These are phyloP conservation scores for Ricordea florida DNA, from an alignment of 92 coral and sea anemone species.

Conservation along the genomic window DNA sequence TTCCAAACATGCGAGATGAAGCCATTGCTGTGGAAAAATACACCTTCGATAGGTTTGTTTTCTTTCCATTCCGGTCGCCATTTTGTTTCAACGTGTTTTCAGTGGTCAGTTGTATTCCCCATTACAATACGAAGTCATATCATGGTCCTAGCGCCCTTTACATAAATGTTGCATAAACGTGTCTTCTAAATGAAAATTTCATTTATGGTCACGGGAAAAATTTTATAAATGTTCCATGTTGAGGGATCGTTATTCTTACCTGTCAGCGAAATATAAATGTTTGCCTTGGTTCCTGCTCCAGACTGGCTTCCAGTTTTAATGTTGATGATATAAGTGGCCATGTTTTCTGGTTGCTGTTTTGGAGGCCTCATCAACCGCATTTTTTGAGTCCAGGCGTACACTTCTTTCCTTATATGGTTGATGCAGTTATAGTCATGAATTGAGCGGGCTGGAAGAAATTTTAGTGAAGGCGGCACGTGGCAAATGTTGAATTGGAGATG, in stretches of 20 bases:
- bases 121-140: no score
- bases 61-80: neutral
- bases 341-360: conserved; percentile 10
- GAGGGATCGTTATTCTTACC: conserved; percentile 31
- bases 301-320: conserved; percentile 60
- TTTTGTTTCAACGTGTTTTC: no score
- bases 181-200: neutral
- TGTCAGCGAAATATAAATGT: conserved; percentile 52
- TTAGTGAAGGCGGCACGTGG: conserved; percentile 45
- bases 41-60: no score
- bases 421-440: conserved; percentile 76
- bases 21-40: no score
- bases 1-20: no score
- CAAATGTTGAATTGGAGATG: conserved; percentile 51
- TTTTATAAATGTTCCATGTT: no score
- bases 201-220: no score
- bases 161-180: no score
- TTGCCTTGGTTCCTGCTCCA: conserved; percentile 60
- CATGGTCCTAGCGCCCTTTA: no score
- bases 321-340: conserved; percentile 37
- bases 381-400: conserved; percentile 56
- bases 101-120: no score
- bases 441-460: conserved; percentile 70
- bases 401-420: conserved; percentile 54
- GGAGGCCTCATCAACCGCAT: conserved; percentile 25